phyloP scores from a whole-genome alignment of 2,797 vertebrate genomes.

The Gouania willdenowi region DNA sequence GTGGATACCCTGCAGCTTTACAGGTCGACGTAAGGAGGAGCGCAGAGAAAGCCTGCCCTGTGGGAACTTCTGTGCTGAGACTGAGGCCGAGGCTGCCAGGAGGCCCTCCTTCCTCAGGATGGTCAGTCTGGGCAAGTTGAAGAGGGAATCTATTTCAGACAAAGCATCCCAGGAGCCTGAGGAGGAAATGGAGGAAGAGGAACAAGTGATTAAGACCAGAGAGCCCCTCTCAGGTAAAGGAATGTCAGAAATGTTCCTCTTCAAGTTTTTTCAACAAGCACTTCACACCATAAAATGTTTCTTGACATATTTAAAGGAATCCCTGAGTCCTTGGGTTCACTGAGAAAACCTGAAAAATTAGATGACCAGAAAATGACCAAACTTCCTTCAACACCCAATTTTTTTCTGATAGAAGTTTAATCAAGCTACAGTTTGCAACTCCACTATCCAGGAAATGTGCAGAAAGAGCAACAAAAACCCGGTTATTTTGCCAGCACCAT shows the following conservation, averaged over 20 bases:
- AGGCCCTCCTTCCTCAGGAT: constrained; percentile 82
- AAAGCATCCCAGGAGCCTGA: constrained; percentile 70
- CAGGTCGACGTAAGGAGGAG: constrained; percentile 74
- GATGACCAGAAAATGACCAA: constrained; percentile 66
- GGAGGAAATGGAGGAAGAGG: constrained; percentile 69
- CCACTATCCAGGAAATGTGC: constrained; percentile 31
- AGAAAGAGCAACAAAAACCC: constrained; percentile 26
- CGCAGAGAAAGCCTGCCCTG: constrained; percentile 76
- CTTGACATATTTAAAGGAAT: constrained; percentile 40
- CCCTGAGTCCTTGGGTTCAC: constrained; percentile 55
- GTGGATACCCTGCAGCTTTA: constrained; percentile 54
- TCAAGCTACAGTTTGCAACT: constrained; percentile 38
- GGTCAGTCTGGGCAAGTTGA: constrained; percentile 77
- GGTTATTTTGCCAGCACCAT: constrained; percentile 17
- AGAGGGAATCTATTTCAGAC: constrained; percentile 79
- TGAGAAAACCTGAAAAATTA: constrained; percentile 51
- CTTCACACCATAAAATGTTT: too few species aligned
- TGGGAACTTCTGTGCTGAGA: constrained; percentile 60
- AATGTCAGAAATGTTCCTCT: not conserved
- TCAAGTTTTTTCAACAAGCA: too few species aligned
- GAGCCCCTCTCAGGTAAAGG: constrained; percentile 79
- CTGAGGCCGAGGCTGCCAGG: constrained; percentile 66
- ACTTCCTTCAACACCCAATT: constrained; percentile 48
- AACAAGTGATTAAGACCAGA: constrained; percentile 68
- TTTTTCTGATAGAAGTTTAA: constrained; percentile 49